Base-by-base conservation (phyloP, 2,113 vertebrate genomes). In the Phrynosoma blainvillii region DNA sequence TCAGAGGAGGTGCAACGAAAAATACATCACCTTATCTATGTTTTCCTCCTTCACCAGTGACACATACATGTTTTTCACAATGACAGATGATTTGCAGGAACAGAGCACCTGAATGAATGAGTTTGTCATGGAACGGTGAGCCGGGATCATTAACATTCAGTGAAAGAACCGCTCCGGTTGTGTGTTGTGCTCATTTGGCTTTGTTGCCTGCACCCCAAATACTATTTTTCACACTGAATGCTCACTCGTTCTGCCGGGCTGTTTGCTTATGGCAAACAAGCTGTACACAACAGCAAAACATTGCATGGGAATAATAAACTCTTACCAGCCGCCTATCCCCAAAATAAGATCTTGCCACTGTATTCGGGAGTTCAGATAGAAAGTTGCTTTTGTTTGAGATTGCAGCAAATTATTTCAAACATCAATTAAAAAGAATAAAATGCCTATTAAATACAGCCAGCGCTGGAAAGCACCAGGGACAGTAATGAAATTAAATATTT, bases 261-360 rank as follows among this genome's bases (percentile, higher is more conserved):
- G 62, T 90, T 92, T 92, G 95, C 92, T 93, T 82, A 89, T 79
- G 2, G 54, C 23, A 92, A 92, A 86, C 62, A 80, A 73, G 77
- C 65, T 56, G 25, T 23, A 56, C 77, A 27, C 11, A 42, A 56
- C 77, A 0, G 68, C 87, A 83, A 79, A 73, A 88, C 21, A 40
- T 56, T 14, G 6, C 42, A 13, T 13, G 3, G 70, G 59, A 27
- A 75, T 82, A 59, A 75, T 66, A 75, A 88, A 66, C n/a, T 8
- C 80, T 77, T 30, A 9, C 21, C 62, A 70, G 59, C 59, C 20
- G 5, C 81, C 27, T 11, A 25, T 1, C 11, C 42, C 62, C 62
- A 52, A n/a, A 52, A 18, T 52, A 10, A 66, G 20, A 54, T 70
- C 54, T 23, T 27, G 59, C 59, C 47, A 13, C 21, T 62, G 42